phyloP scores from a whole-genome alignment of 2,888 invertebrate genomes.

The Oscheius onirici region DNA sequence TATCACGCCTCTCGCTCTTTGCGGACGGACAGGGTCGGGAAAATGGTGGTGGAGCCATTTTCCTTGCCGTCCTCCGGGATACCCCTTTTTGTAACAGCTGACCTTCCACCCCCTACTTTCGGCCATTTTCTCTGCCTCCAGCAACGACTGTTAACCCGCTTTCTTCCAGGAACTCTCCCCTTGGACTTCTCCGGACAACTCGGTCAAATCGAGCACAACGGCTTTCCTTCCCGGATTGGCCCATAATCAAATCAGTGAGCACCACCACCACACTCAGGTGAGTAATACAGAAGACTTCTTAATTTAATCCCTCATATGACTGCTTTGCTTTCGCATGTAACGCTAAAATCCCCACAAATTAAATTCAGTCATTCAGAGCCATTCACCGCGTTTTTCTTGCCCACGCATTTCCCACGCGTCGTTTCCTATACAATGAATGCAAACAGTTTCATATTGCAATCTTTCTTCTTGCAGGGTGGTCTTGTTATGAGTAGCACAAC shows the following conservation, averaged over 20 bases:
- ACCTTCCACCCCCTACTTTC: slow-evolving; percentile 8
- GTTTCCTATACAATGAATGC: too few relatives aligned
- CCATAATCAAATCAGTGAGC: neutral
- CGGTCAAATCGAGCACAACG: slow-evolving; percentile 3
- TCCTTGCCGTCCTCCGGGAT: slow-evolving; percentile 6
- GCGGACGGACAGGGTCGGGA: neutral
- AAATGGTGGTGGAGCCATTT: slow-evolving; percentile 12
- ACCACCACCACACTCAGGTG: slow-evolving; percentile 19
- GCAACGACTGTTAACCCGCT: neutral
- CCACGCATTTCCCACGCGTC: neutral
- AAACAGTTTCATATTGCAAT: neutral
- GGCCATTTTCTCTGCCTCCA: neutral
- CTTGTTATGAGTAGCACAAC: slow-evolving; percentile 52
- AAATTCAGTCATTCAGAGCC: neutral
- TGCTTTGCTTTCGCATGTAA: neutral
- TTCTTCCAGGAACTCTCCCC: slow-evolving; percentile 14
- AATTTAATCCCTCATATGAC: neutral
- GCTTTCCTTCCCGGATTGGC: slow-evolving; percentile 13
- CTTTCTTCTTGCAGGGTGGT: slow-evolving; percentile 43
- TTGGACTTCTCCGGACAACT: slow-evolving; percentile 10
- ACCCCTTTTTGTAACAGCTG: slow-evolving; percentile 17
- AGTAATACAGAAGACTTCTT: neutral
- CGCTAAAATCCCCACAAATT: neutral
- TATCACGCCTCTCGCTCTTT: slow-evolving; percentile 6
- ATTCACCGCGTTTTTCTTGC: neutral